Conservation (phyloP, 2,888 invertebrate species). For the Ephialtes manifestator region DNA sequence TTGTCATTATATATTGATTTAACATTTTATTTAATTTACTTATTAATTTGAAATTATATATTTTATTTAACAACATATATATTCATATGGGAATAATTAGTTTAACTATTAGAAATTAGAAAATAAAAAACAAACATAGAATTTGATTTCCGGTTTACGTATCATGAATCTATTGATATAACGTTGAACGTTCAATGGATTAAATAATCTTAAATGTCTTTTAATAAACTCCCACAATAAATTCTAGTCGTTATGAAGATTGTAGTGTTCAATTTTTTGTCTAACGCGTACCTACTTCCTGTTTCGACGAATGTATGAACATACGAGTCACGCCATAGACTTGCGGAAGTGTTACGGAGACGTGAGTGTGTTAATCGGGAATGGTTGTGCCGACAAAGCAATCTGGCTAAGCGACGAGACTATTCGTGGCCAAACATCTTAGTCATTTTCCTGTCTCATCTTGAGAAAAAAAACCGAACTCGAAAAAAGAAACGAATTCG, state of each 20-base stretch:
- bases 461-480: background rate
- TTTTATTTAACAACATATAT: no score
- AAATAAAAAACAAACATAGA: background rate
- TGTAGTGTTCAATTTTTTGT: background rate
- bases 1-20: no score
- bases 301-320: constrained; percentile 18
- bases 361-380: constrained; percentile 46
- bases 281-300: constrained; percentile 13
- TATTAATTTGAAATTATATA: no score
- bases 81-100: no score
- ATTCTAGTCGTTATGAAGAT: background rate
- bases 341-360: constrained; percentile 37
- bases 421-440: constrained; percentile 25
- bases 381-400: constrained; percentile 39
- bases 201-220: background rate
- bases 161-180: background rate
- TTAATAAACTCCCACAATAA: background rate
- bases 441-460: constrained; percentile 8
- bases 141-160: background rate
- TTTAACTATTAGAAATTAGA: no score
- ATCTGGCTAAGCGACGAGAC: constrained; percentile 10
- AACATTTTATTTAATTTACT: no score
- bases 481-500: background rate
- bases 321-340: constrained; percentile 17
- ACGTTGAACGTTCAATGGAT: background rate